Percentiles rank a stretch among this genome's conserved stretches.
Conservation (phyloP, 2,888 invertebrate genomes). For the Teleiodes luculella region DNA sequence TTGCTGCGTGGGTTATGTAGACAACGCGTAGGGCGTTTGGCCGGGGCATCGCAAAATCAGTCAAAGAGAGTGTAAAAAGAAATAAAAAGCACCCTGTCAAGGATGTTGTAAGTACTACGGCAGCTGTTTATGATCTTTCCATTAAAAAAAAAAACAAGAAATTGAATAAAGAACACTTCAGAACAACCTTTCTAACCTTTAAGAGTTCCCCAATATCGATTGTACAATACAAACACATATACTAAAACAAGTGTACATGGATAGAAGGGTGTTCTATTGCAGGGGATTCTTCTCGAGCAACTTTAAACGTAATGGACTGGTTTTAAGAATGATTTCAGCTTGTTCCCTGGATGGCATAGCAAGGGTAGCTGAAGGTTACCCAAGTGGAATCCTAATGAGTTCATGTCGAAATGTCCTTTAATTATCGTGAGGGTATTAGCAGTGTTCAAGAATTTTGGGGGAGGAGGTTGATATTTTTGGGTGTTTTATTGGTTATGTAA, state of each 20-base stretch:
- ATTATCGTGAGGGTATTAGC: constrained; percentile 11
- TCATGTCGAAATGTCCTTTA: constrained; percentile 40
- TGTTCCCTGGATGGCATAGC: not conserved
- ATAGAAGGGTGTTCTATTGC: not conserved
- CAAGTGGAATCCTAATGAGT: constrained; percentile 37
- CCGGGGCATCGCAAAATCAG: too few relatives aligned
- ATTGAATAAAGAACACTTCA: constrained; percentile 3
- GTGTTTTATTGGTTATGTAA: too few relatives aligned
- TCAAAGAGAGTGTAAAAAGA: too few relatives aligned
- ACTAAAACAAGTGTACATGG: constrained; percentile 20
- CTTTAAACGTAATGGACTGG: not conserved
- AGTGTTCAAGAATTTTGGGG: not conserved
- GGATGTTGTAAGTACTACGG: too few relatives aligned
- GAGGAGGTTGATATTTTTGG: not conserved
- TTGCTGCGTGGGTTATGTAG: too few relatives aligned
- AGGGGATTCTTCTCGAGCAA: too few relatives aligned
- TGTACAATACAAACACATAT: constrained; percentile 23
- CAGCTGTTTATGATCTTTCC: too few relatives aligned
- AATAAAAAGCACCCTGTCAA: too few relatives aligned
- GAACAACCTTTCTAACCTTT: not conserved
- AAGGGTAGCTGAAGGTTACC: constrained; percentile 19
- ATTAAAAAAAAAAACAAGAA: not conserved
- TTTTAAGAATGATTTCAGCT: not conserved
- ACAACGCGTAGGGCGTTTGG: too few relatives aligned
- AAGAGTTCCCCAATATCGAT: constrained; percentile 23